A percentile compares a stretch with the other conserved stretches of the same genome.
phyloP scores from a whole-genome alignment of 2,888 invertebrate genomes.

The Tiphia femorata region DNA sequence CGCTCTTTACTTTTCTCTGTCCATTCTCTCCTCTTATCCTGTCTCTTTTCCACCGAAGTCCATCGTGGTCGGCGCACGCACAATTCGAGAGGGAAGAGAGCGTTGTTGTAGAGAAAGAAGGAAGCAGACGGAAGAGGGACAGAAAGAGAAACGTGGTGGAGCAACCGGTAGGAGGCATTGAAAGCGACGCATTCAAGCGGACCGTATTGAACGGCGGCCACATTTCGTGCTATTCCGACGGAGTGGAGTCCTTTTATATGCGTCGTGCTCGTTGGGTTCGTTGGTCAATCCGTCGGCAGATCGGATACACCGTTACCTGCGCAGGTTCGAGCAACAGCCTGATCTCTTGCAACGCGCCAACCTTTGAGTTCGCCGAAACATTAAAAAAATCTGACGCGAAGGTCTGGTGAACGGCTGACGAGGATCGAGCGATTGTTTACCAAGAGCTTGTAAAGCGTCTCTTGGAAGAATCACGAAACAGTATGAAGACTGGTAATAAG shows the following conservation, averaged over 20 bases:
- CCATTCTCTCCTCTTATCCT: not conserved
- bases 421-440: no score
- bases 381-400: no score
- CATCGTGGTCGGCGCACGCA: not conserved
- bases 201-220: constrained; percentile 54
- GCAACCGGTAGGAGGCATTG: constrained; percentile 42
- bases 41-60: no score
- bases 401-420: no score
- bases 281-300: constrained; percentile 47
- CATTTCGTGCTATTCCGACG: constrained; percentile 48
- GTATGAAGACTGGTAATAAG: no score
- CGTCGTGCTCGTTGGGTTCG: constrained; percentile 38
- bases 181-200: constrained; percentile 52
- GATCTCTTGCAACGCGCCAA: no score
- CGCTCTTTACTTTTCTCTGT: constrained; percentile 1
- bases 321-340: no score
- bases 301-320: constrained; percentile 13
- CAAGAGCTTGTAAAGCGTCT: no score
- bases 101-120: not conserved
- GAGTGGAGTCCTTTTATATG: constrained; percentile 44
- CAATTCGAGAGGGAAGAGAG: not conserved
- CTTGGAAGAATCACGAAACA: no score
- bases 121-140: not conserved
- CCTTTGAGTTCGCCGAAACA: no score
- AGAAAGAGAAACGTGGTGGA: constrained; percentile 22